phyloP scores from a whole-genome alignment of 2,888 invertebrate genomes.

The Herminia tarsipennalis region DNA sequence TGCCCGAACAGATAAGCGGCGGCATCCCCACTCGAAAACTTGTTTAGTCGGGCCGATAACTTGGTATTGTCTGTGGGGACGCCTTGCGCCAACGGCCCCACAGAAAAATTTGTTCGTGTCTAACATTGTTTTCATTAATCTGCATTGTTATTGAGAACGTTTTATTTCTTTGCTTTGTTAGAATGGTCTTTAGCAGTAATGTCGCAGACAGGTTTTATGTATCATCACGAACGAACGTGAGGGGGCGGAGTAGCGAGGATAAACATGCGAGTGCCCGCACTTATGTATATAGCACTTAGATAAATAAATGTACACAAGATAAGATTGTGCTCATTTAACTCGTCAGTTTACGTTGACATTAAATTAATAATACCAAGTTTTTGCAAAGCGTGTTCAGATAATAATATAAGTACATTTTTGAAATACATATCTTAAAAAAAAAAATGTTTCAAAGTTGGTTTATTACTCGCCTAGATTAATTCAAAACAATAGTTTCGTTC shows the following conservation, averaged over 20 bases:
- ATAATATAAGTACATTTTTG: conserved; percentile 8
- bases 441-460: not conserved
- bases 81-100: conserved; percentile 38
- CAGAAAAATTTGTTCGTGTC: conserved; percentile 50
- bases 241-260: conserved; percentile 32
- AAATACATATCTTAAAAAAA: not conserved
- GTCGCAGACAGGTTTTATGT: conserved; percentile 43
- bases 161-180: conserved; percentile 43
- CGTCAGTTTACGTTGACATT: conserved; percentile 18
- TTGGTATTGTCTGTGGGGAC: conserved; percentile 75
- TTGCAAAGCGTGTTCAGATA: conserved; percentile 11
- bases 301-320: conserved; percentile 38
- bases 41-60: conserved; percentile 80
- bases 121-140: conserved; percentile 48
- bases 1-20: conserved; percentile 80
- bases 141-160: conserved; percentile 40
- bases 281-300: conserved; percentile 34
- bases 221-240: conserved; percentile 46
- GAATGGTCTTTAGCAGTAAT: conserved; percentile 25
- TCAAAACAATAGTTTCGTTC: conserved; percentile 23
- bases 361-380: conserved; percentile 11
- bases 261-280: conserved; percentile 21
- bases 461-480: not conserved
- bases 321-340: conserved; percentile 38
- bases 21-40: conserved; percentile 82